Evolutionary conservation across 2,113 vertebrate species (phyloP).

Genomic region (Oenanthe melanoleuca): DNA sequence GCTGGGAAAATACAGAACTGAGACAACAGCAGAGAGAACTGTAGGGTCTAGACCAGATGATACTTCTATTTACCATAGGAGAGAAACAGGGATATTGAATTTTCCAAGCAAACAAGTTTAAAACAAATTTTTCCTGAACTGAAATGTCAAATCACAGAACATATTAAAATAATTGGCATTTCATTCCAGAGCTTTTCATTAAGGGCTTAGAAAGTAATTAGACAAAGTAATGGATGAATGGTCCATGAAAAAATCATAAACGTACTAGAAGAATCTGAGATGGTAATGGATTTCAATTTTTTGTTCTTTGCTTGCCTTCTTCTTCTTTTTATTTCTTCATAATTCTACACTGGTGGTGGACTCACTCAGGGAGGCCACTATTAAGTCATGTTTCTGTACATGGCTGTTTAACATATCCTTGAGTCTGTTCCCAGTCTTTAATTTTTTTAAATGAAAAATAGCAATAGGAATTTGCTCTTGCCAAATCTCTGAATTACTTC

Average conservation of each 20-base stretch:
- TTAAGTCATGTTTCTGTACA: neutral
- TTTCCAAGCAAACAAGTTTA: neutral
- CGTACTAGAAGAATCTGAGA: neutral
- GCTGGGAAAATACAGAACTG: neutral
- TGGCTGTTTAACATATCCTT: neutral
- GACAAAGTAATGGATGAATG: neutral
- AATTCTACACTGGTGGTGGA: neutral
- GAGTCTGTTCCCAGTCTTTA: neutral
- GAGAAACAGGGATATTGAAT: neutral
- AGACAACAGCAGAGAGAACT: neutral
- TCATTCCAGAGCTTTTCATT: neutral
- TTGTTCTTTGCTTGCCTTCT: neutral
- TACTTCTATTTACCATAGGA: neutral
- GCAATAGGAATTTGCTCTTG: neutral
- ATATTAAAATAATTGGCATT: neutral
- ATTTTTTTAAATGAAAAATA: neutral
- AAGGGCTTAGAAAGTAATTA: neutral
- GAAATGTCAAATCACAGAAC: neutral
- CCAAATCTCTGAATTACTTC: conserved; percentile 8
- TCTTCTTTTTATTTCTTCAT: neutral
- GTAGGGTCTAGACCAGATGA: neutral
- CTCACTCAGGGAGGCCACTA: neutral
- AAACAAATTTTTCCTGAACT: neutral
- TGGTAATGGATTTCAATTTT: neutral
- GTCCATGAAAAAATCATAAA: neutral